Evolutionary conservation across 2,888 invertebrate species (phyloP), one percentile per base, ranked within the genome.

Genomic region (Lycocerus yunnanus): DNA sequence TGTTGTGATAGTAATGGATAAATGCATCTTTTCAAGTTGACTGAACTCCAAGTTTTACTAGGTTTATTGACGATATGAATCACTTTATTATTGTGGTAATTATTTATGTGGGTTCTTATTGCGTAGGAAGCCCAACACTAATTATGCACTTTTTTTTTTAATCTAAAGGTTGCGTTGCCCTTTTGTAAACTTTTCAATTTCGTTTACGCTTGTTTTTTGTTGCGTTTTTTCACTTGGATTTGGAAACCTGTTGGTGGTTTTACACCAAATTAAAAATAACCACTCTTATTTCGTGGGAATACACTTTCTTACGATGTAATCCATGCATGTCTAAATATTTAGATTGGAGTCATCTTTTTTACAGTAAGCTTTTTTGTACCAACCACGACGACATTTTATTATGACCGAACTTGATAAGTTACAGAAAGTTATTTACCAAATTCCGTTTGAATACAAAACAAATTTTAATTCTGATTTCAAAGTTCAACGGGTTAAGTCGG

Each of bases 11-110:
- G 61, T 63, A 21, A 72, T 27, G 72, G 65, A 61, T 60, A 63
- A 68, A 61, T 72, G 71, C 71, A 71, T 66, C 71, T 71, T 66
- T 71, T 15, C 72, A 72, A 68, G 72, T 72, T 73, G 69, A 73
- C 27, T 73, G 73, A 73, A 73, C 66, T 66, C 66, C 43, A 24
- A 24, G 66, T 43, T 66, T 66, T 66, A 66, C 24, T 24, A 66
- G 24, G 15, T 66, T 66, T 27, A 66, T 66, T 73, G 68, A 59
- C 61, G 58, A 58, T 69, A 66, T 73, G 68, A 73, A 73, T 69
- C 72, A 73, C 65, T 61, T 61, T 66, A 66, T 73, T 73, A 73
- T 69, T 72, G 71, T 71, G 58, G 66, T 66, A 20, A 24, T 67
- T 69, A 69, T 66, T 68, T 16, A 69, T 69, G 69, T 73, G 59